These are phyloP conservation scores for Sardinella longiceps DNA, from an alignment of 2,797 vertebrate genomes.

Conservation along the genomic window DNA sequence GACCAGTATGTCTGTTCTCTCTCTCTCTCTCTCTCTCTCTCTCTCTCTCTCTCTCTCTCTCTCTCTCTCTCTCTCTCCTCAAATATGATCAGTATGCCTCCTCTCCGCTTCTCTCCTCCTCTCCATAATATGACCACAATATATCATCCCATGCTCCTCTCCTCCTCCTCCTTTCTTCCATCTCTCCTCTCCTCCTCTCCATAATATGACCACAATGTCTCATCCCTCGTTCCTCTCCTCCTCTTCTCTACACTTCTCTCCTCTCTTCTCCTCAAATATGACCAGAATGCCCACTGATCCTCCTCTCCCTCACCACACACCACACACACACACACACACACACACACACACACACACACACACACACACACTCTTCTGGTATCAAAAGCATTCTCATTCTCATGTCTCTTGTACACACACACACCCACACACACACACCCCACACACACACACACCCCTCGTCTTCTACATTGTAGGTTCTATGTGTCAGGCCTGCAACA, in stretches of 20 bases:
- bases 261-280: not conserved
- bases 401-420: no score
- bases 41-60: not conserved
- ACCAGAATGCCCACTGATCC: not conserved
- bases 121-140: no score
- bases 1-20: no score
- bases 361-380: no score
- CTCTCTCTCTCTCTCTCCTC: not conserved
- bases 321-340: no score
- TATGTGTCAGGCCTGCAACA: no score
- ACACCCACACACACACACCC: no score
- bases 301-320: not conserved
- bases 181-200: conserved; percentile 2
- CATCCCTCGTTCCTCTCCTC: not conserved
- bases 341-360: no score
- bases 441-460: no score
- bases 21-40: not conserved
- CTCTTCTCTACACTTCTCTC: not conserved
- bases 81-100: not conserved
- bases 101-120: not conserved
- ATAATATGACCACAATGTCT: not conserved
- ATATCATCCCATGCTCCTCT: not conserved
- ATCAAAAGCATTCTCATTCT: no score
- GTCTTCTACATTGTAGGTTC: no score
- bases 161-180: not conserved